Evolutionary conservation across 2,888 invertebrate genomes (phyloP).

Genomic region (Trypoxylon attenuatum): DNA sequence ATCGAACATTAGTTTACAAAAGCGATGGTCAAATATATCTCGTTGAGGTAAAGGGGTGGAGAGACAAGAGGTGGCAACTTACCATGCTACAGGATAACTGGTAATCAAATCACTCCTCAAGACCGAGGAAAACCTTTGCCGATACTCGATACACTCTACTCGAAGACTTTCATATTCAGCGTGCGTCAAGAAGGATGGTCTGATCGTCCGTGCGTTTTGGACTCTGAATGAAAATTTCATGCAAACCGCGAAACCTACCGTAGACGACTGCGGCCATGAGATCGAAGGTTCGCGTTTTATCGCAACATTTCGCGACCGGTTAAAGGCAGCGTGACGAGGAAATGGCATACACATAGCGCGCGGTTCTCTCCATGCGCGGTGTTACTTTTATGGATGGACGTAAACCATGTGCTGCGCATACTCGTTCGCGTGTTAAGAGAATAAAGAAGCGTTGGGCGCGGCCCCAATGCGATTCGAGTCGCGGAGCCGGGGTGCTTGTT

Average conservation of each 20-base stretch:
- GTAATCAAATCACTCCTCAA: no score
- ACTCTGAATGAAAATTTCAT: slow-evolving; percentile 53
- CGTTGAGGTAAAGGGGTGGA: no score
- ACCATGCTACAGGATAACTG: no score
- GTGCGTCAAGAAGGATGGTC: slow-evolving; percentile 26
- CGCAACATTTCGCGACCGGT: slow-evolving; percentile 60
- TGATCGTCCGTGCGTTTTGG: slow-evolving; percentile 27
- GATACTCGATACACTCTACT: slow-evolving; percentile 5
- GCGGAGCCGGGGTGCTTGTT: no score
- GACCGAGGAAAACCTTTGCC: no score
- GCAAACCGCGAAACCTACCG: slow-evolving; percentile 42
- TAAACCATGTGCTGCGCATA: slow-evolving; percentile 64
- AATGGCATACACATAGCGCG: slow-evolving; percentile 51
- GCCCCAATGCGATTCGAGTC: slow-evolving; percentile 42
- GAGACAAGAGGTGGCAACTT: no score
- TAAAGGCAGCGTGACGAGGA: slow-evolving; percentile 50
- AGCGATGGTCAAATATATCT: no score
- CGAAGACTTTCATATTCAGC: slow-evolving; percentile 22
- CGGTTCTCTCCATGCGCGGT: slow-evolving; percentile 49
- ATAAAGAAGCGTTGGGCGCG: slow-evolving; percentile 57
- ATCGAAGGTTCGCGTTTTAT: slow-evolving; percentile 57
- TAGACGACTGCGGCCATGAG: slow-evolving; percentile 26
- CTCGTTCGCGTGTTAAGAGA: slow-evolving; percentile 62
- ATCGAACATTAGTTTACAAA: no score
- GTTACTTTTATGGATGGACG: slow-evolving; percentile 66